Evolutionary conservation across 2,888 invertebrate genomes (phyloP), one percentile per base, ranked within the genome.

Genomic region (Aphidoletes aphidimyza): DNA sequence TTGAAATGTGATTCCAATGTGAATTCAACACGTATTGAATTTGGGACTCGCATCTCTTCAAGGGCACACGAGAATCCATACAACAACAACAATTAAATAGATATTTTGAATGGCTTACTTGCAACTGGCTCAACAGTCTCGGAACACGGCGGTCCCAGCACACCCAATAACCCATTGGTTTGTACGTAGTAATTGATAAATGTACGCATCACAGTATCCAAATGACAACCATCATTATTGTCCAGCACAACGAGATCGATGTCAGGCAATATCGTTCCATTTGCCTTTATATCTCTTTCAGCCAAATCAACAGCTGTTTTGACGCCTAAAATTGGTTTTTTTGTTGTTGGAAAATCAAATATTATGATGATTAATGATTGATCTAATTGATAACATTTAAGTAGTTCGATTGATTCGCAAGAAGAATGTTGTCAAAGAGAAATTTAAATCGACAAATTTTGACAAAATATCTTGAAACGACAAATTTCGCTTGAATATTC

Each of bases 121-220:
- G 95, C 95, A 47, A 96, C 91, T 0, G 95, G 95, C 87, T 95
- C 95, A 0, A 95, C 94, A 0, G 95, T 95, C 88, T 95, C 95
- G 0, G 95, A 94, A 87, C 95, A 96, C 0, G 94, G 95, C 0
- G 95, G 95, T 9, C 96, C 95, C 83, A 95, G 88, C 0, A 96
- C 93, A 0, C 95, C 96, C 85, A 94, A 91, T 85, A 95, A 89
- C 84, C 92, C 92, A 0, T 86, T 86, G 42, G 84, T 42, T 0
- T 49, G 89, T 11, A 92, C 90, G 85, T 94, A 92, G 87, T 93
- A 94, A 86, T 94, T 93, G 85, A 95, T 94, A 88, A 95, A 95
- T 0, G 92, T 91, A 86, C 93, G 94, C 93, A 95, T 93, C 0
- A 94, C 95, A 86, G 92, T 91, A 87, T 95, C 95, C 0, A 95